Evolutionary conservation across 2,888 invertebrate species (phyloP).

Genomic region (Parasteatoda lunata): DNA sequence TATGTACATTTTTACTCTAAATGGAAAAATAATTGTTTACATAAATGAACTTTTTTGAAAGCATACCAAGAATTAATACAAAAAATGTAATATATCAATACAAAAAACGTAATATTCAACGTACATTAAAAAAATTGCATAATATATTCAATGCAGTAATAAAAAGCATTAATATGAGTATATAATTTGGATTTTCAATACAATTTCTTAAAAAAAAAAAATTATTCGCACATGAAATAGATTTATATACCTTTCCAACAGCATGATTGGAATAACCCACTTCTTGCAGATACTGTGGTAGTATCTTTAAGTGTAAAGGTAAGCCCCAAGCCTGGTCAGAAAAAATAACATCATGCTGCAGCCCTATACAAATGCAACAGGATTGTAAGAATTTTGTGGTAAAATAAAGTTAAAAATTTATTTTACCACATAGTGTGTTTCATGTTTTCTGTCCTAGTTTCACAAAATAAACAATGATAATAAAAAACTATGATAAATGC

Average conservation of each 20-base stretch:
- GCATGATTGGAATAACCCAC: slow-evolving; percentile 87
- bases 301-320: slow-evolving; percentile 84
- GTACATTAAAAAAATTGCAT: too few relatives aligned
- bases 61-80: too few relatives aligned
- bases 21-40: too few relatives aligned
- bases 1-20: too few relatives aligned
- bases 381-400: not conserved
- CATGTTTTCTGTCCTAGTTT: not conserved
- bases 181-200: too few relatives aligned
- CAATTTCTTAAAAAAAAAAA: too few relatives aligned
- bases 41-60: too few relatives aligned
- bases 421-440: not conserved
- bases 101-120: too few relatives aligned
- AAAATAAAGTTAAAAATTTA: too few relatives aligned
- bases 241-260: slow-evolving; percentile 80
- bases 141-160: too few relatives aligned
- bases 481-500: not conserved
- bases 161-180: too few relatives aligned
- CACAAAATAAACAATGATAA: not conserved
- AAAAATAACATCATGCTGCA: slow-evolving; percentile 84
- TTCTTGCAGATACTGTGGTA: slow-evolving; percentile 87
- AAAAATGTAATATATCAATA: too few relatives aligned
- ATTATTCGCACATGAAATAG: not conserved
- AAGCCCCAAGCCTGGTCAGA: slow-evolving; percentile 88
- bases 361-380: slow-evolving; percentile 78